A percentile compares a stretch with the other conserved stretches of the same genome.
These are phyloP conservation scores for Radopholus similis DNA, from an alignment of 1,140 invertebrate species.

Conservation along the genomic window DNA sequence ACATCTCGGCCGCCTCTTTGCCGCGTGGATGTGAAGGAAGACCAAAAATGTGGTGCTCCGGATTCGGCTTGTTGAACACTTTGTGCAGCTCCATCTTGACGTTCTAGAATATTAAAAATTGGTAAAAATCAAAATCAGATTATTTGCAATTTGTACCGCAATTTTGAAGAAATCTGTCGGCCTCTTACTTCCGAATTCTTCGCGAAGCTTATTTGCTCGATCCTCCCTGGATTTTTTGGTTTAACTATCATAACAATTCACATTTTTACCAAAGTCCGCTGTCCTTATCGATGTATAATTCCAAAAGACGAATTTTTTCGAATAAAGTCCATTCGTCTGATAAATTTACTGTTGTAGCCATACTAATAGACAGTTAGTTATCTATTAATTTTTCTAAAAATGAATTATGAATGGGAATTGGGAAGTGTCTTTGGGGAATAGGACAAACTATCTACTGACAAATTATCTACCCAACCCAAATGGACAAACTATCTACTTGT, in stretches of 20 bases:
- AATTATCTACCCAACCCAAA: too few relatives aligned
- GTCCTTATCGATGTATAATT: slow-evolving; percentile 15
- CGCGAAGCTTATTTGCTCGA: slow-evolving; percentile 6
- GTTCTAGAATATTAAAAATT: too few relatives aligned
- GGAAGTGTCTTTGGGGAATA: too few relatives aligned
- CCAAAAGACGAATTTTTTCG: slow-evolving; percentile 19
- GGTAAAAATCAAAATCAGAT: too few relatives aligned
- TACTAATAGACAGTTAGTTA: too few relatives aligned
- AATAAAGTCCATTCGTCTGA: slow-evolving; percentile 14
- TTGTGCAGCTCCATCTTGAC: slow-evolving; percentile 6
- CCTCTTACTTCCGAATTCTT: slow-evolving; percentile 7
- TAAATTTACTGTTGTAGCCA: too few relatives aligned
- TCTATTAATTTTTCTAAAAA: too few relatives aligned
- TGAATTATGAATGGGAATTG: too few relatives aligned
- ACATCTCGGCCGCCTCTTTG: slow-evolving; percentile 31
- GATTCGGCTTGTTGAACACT: slow-evolving; percentile 18
- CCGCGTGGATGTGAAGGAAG: slow-evolving; percentile 20
- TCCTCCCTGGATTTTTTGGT: background rate
- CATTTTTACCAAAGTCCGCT: background rate
- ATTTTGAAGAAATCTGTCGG: slow-evolving; percentile 15
- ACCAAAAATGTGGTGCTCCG: slow-evolving; percentile 22
- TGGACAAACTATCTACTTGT: too few relatives aligned
- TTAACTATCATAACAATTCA: background rate
- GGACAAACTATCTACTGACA: too few relatives aligned
- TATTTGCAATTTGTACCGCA: too few relatives aligned